Base-by-base conservation (phyloP, 2,888 invertebrate species). In the Hemaris fuciformis region DNA sequence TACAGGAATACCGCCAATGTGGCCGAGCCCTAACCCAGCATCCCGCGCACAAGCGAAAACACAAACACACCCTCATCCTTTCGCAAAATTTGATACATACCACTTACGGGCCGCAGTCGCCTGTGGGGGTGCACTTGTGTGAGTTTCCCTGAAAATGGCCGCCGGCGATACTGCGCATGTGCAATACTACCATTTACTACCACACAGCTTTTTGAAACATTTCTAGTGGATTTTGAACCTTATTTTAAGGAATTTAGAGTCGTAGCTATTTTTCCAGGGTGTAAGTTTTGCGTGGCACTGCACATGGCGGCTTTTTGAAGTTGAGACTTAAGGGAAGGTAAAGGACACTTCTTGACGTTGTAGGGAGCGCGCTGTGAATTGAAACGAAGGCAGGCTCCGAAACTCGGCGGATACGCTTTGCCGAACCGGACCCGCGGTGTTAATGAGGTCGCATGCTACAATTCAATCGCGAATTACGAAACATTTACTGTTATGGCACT, bases 81-180 rank as follows among this genome's bases (percentile, higher is more conserved):
- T 60, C 69, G 64, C 66, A 76, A 74, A 77, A 83, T 80, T 83
- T 85, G 80, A 84, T 81, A 85, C 73, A 62, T 48, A 48, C 41
- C 34, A 31, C 53, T 63, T 61, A 64, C 62, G 71, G 80, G 75
- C 79, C 75, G 75, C 65, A 64, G 66, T 65, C 67, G 65, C 60
- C 60, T 68, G 71, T 64, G 64, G 22, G 41, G 20, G 27, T 61
- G 65, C 62, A 61, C 65, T 66, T 78, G 86, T 87, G 82, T 85
- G 80, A 45, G 84, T 79, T 78, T 79, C 74, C 77, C 85, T 84
- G 88, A 88, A 90, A 90, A 91, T 91, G 91, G 91, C 91, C 84
- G 91, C 84, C 88, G 64, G 45, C 27, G 45, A 56, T 53, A 64
- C 45, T 57, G 77, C 89, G 91, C 91, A 85, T 87, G 90, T 89